Percentiles rank a stretch among this genome's conserved stretches.
Conservation (phyloP, 1,140 invertebrate genomes). For the Chrysoperla carnea region DNA sequence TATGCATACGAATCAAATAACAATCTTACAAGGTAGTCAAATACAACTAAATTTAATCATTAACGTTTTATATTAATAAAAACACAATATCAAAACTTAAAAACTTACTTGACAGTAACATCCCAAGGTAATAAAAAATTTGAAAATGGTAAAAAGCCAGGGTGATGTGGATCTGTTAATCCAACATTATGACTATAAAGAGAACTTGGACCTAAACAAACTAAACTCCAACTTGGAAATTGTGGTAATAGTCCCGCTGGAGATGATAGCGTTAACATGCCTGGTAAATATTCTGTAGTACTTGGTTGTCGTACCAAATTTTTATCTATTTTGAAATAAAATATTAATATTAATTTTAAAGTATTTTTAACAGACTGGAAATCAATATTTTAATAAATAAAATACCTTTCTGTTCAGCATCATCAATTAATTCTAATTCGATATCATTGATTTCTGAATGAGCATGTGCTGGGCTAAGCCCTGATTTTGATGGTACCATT, state of each 20-base stretch:
- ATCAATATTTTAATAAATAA: constrained; percentile 1
- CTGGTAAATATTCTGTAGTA: constrained; percentile 77
- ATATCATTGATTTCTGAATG: constrained; percentile 1
- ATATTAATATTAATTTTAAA: not conserved
- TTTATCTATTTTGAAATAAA: constrained; percentile 28
- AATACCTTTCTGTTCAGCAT: constrained; percentile 2
- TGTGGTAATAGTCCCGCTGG: constrained; percentile 63
- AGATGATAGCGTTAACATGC: constrained; percentile 71
- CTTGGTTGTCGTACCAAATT: constrained; percentile 51
- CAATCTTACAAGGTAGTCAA: no score
- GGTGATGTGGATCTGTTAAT: constrained; percentile 52
- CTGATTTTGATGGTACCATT: constrained; percentile 1
- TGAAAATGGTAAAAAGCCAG: constrained; percentile 75
- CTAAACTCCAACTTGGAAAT: constrained; percentile 84
- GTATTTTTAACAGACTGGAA: not conserved
- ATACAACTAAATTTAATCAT: no score
- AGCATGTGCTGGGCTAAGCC: not conserved
- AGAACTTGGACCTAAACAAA: constrained; percentile 77
- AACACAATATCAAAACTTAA: not conserved
- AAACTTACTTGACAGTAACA: constrained; percentile 51
- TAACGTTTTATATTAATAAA: no score
- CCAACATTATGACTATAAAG: constrained; percentile 83
- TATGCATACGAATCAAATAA: no score
- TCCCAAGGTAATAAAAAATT: constrained; percentile 94
- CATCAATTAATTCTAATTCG: constrained; percentile 1